Evolutionary conservation across 2,113 vertebrate species (phyloP).

Genomic region (Leptobrachium leishanense): DNA sequence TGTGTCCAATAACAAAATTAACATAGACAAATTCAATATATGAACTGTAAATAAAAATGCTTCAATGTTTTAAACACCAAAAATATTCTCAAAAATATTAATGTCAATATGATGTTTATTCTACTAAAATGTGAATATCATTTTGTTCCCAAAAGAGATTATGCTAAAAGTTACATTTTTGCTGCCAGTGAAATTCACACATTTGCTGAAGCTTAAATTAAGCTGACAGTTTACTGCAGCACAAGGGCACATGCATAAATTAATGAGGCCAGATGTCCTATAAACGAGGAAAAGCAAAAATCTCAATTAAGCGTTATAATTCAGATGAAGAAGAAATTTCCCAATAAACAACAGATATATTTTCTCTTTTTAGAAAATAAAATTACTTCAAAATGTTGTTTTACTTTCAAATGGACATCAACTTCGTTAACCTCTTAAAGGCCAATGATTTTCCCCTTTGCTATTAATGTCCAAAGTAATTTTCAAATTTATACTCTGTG

Average conservation of each 20-base stretch:
- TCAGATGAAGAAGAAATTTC: slow-evolving; percentile 18
- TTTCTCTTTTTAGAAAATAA: too few species aligned
- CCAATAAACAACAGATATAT: slow-evolving; percentile 1
- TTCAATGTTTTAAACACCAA: background rate
- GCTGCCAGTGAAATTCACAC: slow-evolving; percentile 42
- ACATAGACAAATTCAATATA: too few species aligned
- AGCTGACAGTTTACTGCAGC: slow-evolving; percentile 41
- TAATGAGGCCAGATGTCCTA: slow-evolving; percentile 44
- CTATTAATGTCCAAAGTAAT: too few species aligned
- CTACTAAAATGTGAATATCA: slow-evolving; percentile 14
- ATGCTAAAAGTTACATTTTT: slow-evolving; percentile 28
- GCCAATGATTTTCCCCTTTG: too few species aligned
- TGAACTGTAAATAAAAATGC: too few species aligned
- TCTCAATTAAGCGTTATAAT: slow-evolving; percentile 21
- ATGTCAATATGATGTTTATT: slow-evolving; percentile 3
- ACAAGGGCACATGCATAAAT: slow-evolving; percentile 45
- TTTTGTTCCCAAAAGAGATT: slow-evolving; percentile 22
- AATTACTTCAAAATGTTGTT: too few species aligned
- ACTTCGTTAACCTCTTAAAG: too few species aligned
- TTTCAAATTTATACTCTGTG: too few species aligned
- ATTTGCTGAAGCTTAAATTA: slow-evolving; percentile 36
- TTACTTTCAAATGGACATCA: too few species aligned
- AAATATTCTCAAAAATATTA: background rate
- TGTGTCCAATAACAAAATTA: too few species aligned
- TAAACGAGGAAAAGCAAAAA: slow-evolving; percentile 40